Percentiles rank a stretch among this genome's conserved stretches.
phyloP scores from a whole-genome alignment of 2,797 vertebrate genomes.

The Chelmon rostratus region DNA sequence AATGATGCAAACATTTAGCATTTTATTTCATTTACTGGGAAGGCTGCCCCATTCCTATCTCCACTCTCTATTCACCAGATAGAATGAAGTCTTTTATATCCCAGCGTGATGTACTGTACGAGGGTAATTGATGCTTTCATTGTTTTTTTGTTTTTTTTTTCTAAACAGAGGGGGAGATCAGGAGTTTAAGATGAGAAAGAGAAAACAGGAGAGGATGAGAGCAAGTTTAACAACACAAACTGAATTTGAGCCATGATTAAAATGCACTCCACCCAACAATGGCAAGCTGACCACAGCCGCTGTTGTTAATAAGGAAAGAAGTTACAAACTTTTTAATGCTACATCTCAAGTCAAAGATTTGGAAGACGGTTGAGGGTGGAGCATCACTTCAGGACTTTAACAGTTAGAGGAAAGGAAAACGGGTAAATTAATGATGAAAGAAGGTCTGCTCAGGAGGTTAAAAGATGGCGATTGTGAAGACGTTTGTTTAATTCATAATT shows the following conservation, averaged over 20 bases:
- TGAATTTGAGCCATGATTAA: constrained; percentile 4
- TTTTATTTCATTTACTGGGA: constrained; percentile 53
- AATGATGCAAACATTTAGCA: constrained; percentile 60
- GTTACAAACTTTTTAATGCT: background rate
- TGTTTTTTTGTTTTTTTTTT: constrained; percentile 34
- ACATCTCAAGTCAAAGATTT: background rate
- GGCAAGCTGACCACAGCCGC: background rate
- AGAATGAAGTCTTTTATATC: constrained; percentile 49
- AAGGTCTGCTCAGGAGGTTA: constrained; percentile 5
- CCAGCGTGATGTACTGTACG: constrained; percentile 21
- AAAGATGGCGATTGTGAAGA: background rate
- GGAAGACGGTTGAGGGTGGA: background rate
- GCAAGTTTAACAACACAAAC: constrained; percentile 8
- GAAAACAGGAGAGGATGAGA: background rate
- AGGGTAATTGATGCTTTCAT: constrained; percentile 51
- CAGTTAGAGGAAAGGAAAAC: background rate
- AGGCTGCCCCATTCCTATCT: constrained; percentile 31
- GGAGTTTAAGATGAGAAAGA: constrained; percentile 12
- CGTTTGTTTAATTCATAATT: background rate
- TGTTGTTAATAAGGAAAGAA: background rate
- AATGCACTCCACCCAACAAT: background rate
- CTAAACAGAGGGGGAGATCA: constrained; percentile 2
- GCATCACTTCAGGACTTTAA: background rate
- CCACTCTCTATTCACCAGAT: constrained; percentile 36
- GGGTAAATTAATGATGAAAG: background rate